A percentile compares a stretch with the other conserved stretches of the same genome.
Evolutionary conservation across 1,140 invertebrate genomes (phyloP).

Genomic region (Polyergus mexicanus): DNA sequence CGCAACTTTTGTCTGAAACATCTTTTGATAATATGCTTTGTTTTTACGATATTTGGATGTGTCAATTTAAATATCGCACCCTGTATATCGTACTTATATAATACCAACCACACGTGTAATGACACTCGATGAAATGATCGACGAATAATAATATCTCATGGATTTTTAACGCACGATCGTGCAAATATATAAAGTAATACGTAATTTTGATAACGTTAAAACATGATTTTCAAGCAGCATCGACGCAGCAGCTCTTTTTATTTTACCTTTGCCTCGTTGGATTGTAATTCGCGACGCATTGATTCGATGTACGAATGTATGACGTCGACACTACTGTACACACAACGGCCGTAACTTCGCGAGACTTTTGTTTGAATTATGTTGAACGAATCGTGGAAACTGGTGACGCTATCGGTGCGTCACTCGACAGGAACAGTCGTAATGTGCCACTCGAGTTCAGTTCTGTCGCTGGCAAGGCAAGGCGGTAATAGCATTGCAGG

Average conservation of each 20-base stretch:
- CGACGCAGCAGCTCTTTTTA: not conserved
- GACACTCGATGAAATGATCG: not conserved
- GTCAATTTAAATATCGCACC: too few species aligned
- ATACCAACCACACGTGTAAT: not conserved
- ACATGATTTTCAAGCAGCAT: constrained; percentile 1
- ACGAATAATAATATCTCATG: not conserved
- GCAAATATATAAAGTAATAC: not conserved
- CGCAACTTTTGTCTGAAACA: too few species aligned
- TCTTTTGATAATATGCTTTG: too few species aligned
- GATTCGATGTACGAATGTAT: constrained; percentile 47
- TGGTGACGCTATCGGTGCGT: constrained; percentile 73
- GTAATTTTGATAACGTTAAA: constrained; percentile 1
- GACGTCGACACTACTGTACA: constrained; percentile 49
- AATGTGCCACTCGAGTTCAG: constrained; percentile 62
- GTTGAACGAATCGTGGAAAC: constrained; percentile 73
- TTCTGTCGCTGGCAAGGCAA: constrained; percentile 48
- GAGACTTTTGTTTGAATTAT: constrained; percentile 74
- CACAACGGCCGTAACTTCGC: constrained; percentile 69
- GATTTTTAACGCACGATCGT: not conserved
- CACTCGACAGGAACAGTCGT: constrained; percentile 61
- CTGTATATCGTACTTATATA: too few species aligned
- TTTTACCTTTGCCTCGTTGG: constrained; percentile 56
- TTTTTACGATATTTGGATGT: too few species aligned
- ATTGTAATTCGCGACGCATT: constrained; percentile 57
- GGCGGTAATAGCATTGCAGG: constrained; percentile 66